Evolutionary conservation across 2,888 invertebrate genomes (phyloP), one percentile per base, ranked within the genome.

Genomic region (Bombylius major): DNA sequence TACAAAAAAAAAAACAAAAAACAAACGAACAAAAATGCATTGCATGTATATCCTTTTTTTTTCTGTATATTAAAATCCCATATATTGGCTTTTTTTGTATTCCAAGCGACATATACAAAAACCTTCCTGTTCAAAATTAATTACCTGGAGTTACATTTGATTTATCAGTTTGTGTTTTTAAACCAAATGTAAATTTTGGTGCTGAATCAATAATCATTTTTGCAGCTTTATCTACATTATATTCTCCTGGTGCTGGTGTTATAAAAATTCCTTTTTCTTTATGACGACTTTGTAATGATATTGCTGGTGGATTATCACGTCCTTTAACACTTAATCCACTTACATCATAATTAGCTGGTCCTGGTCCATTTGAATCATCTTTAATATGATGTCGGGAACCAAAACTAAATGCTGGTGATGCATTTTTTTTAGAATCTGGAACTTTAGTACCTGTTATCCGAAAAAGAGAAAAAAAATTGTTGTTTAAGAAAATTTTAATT

Each of bases 221-320:
- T 45, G 78, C 75, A 0, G 87, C 81, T 64, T 85, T 86, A 66
- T 84, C 83, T 1, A 89, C 86, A 71, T 88, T 82, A 71, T 93
- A 93, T 72, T 90, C 89, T n/a, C 91, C 91, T 0, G 93, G 93
- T 7, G 92, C 90, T 4, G 92, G 92, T 32, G 90, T 89, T 5
- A 79, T 78, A 63, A 81, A 72, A 31, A 61, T 61, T 3, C 65
- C 59, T 47, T 65, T 58, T 42, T 67, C 69, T 58, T 67, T 69
- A 56, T 70, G 87, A 32, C 90, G 83, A 53, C 89, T 84, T 68
- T 90, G 89, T 42, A 94, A 78, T 5, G 90, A 88, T 42, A 83
- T 78, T 5, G 90, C 84, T 7, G 87, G 87, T 11, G 87, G 85
- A 56, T 79, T 82, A 59, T 90, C 86, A 67, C 72, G 74, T 82